A percentile compares a stretch with the other conserved stretches of the same genome.
Evolutionary conservation across 2,113 vertebrate genomes (phyloP).

Genomic region (Crypturellus undulatus): DNA sequence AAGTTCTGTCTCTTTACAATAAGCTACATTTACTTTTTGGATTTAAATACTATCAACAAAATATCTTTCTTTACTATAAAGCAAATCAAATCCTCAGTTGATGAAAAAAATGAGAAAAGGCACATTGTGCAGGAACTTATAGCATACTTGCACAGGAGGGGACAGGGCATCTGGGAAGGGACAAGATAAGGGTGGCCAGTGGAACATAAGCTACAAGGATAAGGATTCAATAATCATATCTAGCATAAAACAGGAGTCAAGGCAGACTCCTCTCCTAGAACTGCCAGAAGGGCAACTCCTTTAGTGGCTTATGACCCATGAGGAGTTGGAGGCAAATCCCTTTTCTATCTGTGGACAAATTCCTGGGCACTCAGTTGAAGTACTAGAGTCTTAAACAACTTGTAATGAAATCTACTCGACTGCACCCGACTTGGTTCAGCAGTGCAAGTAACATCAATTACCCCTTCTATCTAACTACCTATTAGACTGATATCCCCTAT

Average conservation of each 20-base stretch:
- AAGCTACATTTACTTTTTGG: neutral
- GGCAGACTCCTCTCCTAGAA: neutral
- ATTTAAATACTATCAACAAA: neutral
- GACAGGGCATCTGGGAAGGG: neutral
- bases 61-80: neutral
- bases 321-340: neutral
- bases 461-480: neutral
- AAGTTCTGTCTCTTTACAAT: neutral
- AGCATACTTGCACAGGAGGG: rapidly evolving
- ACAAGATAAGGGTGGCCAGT: neutral
- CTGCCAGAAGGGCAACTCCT: neutral
- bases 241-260: neutral
- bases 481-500: neutral
- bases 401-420: neutral
- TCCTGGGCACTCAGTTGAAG: neutral
- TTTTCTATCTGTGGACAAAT: neutral
- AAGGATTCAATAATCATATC: neutral
- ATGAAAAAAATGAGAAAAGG: neutral
- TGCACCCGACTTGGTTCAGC: neutral
- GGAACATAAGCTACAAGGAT: neutral
- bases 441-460: neutral
- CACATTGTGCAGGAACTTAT: rapidly evolving
- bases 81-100: neutral
- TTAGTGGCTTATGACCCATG: neutral
- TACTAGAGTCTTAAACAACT: neutral